Base-by-base conservation (phyloP, 1,140 invertebrate species). In the Zaprionus tsacasi region DNA sequence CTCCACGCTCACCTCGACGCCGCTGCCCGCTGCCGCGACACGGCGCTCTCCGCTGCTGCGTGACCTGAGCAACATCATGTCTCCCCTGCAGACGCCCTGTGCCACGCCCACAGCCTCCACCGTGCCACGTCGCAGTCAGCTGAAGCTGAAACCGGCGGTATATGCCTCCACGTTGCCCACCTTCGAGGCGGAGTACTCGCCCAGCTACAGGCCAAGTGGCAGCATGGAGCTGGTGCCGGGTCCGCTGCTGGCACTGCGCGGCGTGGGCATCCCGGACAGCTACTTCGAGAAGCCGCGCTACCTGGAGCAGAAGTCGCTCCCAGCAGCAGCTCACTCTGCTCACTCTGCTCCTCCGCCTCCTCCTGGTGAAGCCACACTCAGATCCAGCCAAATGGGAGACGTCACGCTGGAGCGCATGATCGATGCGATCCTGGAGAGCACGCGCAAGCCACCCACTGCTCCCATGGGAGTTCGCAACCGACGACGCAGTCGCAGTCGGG, bases 271-370 rank as follows among this genome's bases (percentile, higher is more conserved):
- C 25, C 83, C 91, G 8, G 91, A 92, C 70, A 88, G 82, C 43
- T 92, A 92, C 74, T 92, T 92, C 50, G 88, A 92, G 64, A 91
- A 92, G 69, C 91, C 91, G 4, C 79, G 91, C 56, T 92, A 92
- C 48, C 71, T 88, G 58, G 68, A 88, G 30, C 83, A 75, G 45
- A 65, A 81, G 69, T 30, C 36, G 0, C 15, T 43, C 27, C 35
- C 27, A 57, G 52, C 17, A 33, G 3, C 27, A 43, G 52, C 27
- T 35, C 54, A 13, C 17, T n/a, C 30, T 27, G 3, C 33, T 40
- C 5, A 21, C 57, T 33, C 50, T 11, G n/a, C n/a, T n/a, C n/a
- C n/a, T n/a, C 35, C 56, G 15, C 7, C 25, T n/a, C 4, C 7
- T 35, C 15, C 33, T 3, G 33, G n/a, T 0, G 78, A 75, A 15